Evolutionary conservation across 2,888 invertebrate genomes (phyloP).

Genomic region (Chymomyza amoena): DNA sequence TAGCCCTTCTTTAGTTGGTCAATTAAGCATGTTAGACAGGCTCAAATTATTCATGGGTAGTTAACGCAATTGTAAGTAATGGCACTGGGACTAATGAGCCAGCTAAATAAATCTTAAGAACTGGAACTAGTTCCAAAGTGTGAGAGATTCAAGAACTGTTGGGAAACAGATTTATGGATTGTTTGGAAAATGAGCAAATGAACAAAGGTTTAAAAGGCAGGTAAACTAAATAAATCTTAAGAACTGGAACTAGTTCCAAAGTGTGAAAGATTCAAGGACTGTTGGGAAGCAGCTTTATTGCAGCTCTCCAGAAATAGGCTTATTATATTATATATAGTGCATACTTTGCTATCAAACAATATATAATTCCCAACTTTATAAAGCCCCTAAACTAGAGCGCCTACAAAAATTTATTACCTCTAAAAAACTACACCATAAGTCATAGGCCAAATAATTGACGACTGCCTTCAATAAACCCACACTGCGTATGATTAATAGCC

Average conservation of each 20-base stretch:
- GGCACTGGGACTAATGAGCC: too few relatives aligned
- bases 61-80: not conserved
- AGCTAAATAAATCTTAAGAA: not conserved
- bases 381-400: too few relatives aligned
- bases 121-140: not conserved
- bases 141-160: too few relatives aligned
- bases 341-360: too few relatives aligned
- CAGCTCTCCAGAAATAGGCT: too few relatives aligned
- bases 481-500: constrained; percentile 29
- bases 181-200: not conserved
- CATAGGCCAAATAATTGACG: not conserved
- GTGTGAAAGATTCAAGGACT: too few relatives aligned
- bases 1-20: not conserved
- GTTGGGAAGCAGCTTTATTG: too few relatives aligned
- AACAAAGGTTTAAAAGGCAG: not conserved
- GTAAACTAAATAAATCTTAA: not conserved
- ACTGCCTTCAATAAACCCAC: not conserved
- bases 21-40: not conserved
- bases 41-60: not conserved
- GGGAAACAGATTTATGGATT: too few relatives aligned
- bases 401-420: not conserved
- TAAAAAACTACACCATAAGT: not conserved
- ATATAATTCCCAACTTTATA: too few relatives aligned
- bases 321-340: too few relatives aligned
- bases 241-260: not conserved